phyloP scores from a whole-genome alignment of 2,888 invertebrate species.

The Coleophora flavipennella region DNA sequence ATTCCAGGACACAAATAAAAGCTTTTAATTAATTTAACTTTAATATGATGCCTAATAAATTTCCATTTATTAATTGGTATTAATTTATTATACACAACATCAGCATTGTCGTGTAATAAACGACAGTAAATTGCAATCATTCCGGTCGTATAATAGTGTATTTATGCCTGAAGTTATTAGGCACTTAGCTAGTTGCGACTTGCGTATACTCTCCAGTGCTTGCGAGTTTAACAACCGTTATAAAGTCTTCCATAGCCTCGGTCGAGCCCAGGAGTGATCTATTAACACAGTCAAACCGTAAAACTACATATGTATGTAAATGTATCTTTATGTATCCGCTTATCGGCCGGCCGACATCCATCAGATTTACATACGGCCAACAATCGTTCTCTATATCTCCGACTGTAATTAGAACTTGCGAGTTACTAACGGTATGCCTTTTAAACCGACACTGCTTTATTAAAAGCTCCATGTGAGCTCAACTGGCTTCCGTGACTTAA shows the following conservation, averaged over 20 bases:
- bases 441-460: constrained; percentile 34
- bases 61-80: too few species aligned
- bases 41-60: too few species aligned
- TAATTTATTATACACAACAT: too few species aligned
- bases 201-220: background rate
- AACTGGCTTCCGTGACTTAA: constrained; percentile 19
- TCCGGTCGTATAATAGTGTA: too few species aligned
- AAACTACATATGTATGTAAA: constrained; percentile 17
- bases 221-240: constrained; percentile 15
- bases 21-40: too few species aligned
- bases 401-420: constrained; percentile 60
- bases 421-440: constrained; percentile 49
- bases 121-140: too few species aligned
- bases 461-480: constrained; percentile 24
- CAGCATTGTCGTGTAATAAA: too few species aligned
- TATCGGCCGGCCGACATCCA: constrained; percentile 39
- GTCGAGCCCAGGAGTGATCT: constrained; percentile 10
- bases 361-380: constrained; percentile 57
- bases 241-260: constrained; percentile 6
- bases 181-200: background rate
- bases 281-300: constrained; percentile 11
- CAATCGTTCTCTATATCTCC: constrained; percentile 59
- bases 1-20: too few species aligned
- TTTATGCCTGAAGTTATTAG: too few species aligned
- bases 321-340: constrained; percentile 26